Evolutionary conservation across 2,113 vertebrate genomes (phyloP).

Genomic region (Hoplias malabaricus): DNA sequence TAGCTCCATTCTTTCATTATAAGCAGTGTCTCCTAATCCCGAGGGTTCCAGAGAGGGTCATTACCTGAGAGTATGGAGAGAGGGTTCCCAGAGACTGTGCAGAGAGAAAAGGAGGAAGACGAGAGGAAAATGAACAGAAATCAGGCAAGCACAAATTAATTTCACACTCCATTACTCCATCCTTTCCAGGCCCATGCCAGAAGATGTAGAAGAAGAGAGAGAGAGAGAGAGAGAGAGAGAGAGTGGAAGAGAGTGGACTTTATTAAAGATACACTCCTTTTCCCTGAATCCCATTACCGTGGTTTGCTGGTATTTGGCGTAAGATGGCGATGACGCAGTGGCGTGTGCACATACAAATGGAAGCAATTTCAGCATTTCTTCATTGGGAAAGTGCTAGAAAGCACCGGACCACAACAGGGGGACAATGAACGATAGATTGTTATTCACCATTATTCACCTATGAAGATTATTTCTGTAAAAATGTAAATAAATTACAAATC

Average conservation of each 20-base stretch:
- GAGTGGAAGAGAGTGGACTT: background rate
- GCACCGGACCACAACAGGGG: background rate
- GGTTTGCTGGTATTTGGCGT: background rate
- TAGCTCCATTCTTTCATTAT: too few relatives aligned
- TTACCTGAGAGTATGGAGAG: constrained; percentile 91
- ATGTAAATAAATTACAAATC: background rate
- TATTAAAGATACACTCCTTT: background rate
- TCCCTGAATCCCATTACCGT: background rate
- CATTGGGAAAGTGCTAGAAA: background rate
- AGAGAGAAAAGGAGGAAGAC: constrained; percentile 42
- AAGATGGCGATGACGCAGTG: too few relatives aligned
- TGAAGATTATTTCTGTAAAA: background rate
- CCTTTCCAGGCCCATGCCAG: constrained; percentile 2
- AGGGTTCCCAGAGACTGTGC: constrained; percentile 84
- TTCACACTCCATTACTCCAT: constrained; percentile 34
- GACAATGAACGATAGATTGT: background rate
- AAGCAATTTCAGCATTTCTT: background rate
- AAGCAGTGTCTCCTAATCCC: too few relatives aligned
- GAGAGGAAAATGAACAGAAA: constrained; percentile 42
- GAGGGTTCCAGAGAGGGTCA: background rate
- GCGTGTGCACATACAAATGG: background rate
- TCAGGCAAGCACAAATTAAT: constrained; percentile 38
- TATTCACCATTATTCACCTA: background rate
- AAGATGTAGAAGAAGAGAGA: background rate
- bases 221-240: constrained; percentile 4